phyloP scores from a whole-genome alignment of 2,888 invertebrate species.

The Smittia aterrima region DNA sequence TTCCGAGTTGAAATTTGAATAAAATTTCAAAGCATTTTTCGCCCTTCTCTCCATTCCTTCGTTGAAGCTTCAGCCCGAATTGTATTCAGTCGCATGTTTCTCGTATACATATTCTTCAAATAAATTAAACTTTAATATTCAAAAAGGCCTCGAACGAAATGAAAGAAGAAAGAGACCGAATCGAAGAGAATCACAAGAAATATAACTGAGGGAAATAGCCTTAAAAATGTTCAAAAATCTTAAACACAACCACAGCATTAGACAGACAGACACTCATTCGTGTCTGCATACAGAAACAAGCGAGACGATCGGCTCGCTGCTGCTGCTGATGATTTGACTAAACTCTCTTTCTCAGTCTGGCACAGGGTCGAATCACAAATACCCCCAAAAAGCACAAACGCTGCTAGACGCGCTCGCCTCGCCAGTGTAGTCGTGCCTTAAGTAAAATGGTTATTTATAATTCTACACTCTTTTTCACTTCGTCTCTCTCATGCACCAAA shows the following conservation, averaged over 20 bases:
- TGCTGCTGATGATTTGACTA: conserved; percentile 40
- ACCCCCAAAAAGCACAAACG: not conserved
- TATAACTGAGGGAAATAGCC: conserved; percentile 27
- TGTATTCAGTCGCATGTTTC: conserved; percentile 7
- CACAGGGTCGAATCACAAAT: conserved; percentile 32
- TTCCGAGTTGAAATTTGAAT: conserved; percentile 9
- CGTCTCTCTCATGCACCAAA: conserved; percentile 39
- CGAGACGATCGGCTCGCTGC: conserved; percentile 8
- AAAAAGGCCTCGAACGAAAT: conserved; percentile 25
- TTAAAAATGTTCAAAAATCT: conserved; percentile 22
- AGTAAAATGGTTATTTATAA: conserved; percentile 40
- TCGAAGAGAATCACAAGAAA: conserved; percentile 11
- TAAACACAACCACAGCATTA: conserved; percentile 36
- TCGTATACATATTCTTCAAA: not conserved
- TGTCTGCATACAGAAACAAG: not conserved
- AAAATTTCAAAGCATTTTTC: not conserved
- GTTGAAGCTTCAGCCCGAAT: not conserved
- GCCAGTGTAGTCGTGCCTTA: conserved; percentile 35
- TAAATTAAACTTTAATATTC: conserved; percentile 24
- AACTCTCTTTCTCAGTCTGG: conserved; percentile 40
- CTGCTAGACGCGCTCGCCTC: not conserved
- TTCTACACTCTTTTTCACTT: conserved; percentile 32
- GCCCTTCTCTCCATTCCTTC: not conserved
- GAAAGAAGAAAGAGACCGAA: conserved; percentile 7
- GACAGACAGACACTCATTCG: conserved; percentile 36